Percentiles rank a stretch among this genome's conserved stretches.
Evolutionary conservation across 2,113 vertebrate species (phyloP).

Genomic region (Daboia siamensis): DNA sequence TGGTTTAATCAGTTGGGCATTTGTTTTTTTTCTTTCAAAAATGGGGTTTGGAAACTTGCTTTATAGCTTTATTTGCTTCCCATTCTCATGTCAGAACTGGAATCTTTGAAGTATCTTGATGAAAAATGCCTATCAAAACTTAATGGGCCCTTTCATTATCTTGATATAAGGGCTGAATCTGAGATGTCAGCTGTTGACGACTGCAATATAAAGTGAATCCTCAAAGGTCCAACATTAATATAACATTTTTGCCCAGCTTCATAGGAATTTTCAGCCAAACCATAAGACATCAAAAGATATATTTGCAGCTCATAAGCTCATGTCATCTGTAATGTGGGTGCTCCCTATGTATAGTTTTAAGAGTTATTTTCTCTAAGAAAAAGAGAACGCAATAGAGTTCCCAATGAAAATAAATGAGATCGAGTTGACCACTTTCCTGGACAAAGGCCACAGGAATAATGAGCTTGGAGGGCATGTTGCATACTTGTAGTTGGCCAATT

Average conservation of each 20-base stretch:
- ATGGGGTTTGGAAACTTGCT: background rate
- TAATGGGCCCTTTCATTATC: background rate
- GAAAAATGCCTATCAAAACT: background rate
- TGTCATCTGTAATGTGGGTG: background rate
- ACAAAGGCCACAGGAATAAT: background rate
- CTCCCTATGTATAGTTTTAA: background rate
- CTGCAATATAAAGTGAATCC: background rate
- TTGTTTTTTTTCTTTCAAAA: background rate
- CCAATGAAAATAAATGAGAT: background rate
- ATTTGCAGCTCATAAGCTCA: background rate
- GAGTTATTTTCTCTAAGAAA: background rate
- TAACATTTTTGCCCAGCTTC: background rate
- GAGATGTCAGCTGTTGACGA: background rate
- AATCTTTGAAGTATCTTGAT: background rate
- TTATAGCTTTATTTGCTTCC: background rate
- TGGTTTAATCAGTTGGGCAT: background rate
- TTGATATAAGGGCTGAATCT: background rate
- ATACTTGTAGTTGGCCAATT: background rate
- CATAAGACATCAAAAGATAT: background rate
- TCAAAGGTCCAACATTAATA: background rate
- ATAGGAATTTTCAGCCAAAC: background rate
- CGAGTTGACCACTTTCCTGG: background rate
- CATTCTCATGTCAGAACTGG: background rate
- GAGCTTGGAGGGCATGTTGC: background rate
- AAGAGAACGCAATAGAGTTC: background rate